Percentiles rank a stretch among this genome's conserved stretches.
Evolutionary conservation across 2,797 vertebrate genomes (phyloP).

Genomic region (Etheostoma nigrum): DNA sequence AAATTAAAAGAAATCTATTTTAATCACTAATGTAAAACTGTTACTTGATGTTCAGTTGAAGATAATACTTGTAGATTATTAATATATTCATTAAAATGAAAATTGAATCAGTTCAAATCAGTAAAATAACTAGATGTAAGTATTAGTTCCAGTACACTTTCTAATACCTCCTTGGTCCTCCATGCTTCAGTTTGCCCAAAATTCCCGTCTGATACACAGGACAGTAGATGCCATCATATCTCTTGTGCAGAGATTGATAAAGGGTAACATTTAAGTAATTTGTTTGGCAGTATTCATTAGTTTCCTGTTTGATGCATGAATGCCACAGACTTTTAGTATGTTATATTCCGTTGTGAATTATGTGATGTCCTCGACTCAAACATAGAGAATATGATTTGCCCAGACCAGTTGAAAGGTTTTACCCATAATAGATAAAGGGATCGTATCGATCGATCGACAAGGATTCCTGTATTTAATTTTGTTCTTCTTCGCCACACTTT

Average conservation of each 20-base stretch:
- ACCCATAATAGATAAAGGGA: neutral
- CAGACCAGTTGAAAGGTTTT: neutral
- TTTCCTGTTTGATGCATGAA: neutral
- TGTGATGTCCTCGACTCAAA: constrained; percentile 1
- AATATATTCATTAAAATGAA: neutral
- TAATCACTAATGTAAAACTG: constrained; percentile 15
- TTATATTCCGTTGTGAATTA: neutral
- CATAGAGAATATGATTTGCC: neutral
- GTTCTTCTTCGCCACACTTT: neutral
- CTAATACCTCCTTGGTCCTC: neutral
- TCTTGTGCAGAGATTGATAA: neutral
- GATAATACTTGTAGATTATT: neutral
- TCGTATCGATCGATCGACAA: too few relatives aligned
- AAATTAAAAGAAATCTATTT: neutral
- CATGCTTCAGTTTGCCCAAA: neutral
- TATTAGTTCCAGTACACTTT: neutral
- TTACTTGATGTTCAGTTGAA: neutral
- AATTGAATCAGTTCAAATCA: neutral
- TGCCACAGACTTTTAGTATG: neutral
- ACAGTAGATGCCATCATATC: neutral
- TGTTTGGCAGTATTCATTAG: neutral
- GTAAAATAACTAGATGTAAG: neutral
- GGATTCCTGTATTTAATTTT: constrained; percentile 1
- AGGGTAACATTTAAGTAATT: neutral
- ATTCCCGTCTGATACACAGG: neutral